These are phyloP conservation scores for Asobara japonica DNA, from an alignment of 1,140 invertebrate genomes.

Conservation along the genomic window DNA sequence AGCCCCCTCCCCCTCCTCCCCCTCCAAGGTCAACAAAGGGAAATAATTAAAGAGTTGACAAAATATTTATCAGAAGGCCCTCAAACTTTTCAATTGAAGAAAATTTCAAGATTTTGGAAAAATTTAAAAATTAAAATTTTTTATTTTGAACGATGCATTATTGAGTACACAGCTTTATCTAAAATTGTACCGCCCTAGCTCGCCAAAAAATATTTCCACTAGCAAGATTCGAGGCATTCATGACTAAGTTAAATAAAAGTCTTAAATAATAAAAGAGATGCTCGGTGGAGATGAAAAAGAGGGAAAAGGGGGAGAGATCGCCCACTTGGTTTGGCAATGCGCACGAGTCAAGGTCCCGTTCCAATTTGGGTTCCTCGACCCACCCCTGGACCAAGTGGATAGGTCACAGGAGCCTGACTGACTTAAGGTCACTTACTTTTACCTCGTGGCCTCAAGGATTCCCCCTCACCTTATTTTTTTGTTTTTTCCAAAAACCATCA, in stretches of 20 bases:
- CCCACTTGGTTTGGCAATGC: neutral
- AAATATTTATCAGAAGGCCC: neutral
- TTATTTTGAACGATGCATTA: no score
- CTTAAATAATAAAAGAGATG: neutral
- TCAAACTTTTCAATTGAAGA: neutral
- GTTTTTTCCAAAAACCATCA: neutral
- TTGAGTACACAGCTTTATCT: no score
- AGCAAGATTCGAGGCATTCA: no score
- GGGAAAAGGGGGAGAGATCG: neutral
- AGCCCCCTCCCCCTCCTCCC: neutral
- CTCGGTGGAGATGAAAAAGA: neutral
- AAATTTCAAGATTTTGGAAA: neutral
- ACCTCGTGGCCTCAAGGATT: conserved; percentile 40
- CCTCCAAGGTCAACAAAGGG: neutral
- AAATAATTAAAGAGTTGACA: no score
- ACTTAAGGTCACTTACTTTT: conserved; percentile 64
- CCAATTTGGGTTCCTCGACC: conserved; percentile 61
- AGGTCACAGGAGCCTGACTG: conserved; percentile 43
- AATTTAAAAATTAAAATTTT: no score
- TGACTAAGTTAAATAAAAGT: neutral
- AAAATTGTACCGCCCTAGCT: no score
- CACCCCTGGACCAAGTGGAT: conserved; percentile 45
- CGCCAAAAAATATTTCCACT: no score
- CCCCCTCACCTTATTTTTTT: conserved; percentile 1
- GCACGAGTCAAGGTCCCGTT: conserved; percentile 58